A percentile compares a stretch with the other conserved stretches of the same genome.
Evolutionary conservation across 2,113 vertebrate species (phyloP).

Genomic region (Lepidothrix coronata): DNA sequence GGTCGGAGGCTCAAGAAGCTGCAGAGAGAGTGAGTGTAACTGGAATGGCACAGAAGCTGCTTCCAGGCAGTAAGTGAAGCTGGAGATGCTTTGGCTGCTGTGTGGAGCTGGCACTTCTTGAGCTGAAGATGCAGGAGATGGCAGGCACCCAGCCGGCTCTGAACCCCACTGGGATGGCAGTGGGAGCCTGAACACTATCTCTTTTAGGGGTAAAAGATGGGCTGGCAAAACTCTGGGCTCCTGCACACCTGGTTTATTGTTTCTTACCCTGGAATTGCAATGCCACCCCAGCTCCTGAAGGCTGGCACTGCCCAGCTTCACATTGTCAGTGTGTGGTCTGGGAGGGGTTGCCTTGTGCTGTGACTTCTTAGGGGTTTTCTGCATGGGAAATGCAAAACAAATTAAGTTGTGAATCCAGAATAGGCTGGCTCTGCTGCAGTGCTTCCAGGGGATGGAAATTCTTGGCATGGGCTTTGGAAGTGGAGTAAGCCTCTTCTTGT

Average conservation of each 20-base stretch:
- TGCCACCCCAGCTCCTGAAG: fast-evolving
- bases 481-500: background rate
- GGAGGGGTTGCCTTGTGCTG: background rate
- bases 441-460: background rate
- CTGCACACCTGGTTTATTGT: fast-evolving
- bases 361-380: background rate
- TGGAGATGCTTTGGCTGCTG: background rate
- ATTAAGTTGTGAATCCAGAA: fast-evolving
- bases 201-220: background rate
- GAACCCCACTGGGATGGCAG: background rate
- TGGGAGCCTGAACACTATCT: fast-evolving
- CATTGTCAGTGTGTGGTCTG: fast-evolving
- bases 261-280: background rate
- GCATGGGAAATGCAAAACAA: background rate
- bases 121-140: background rate
- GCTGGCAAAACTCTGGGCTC: background rate
- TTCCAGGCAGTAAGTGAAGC: constrained; percentile 11
- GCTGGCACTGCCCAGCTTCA: background rate
- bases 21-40: background rate
- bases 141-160: background rate
- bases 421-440: background rate
- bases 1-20: background rate
- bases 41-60: background rate
- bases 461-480: background rate
- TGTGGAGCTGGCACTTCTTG: background rate